Percentiles rank a stretch among this genome's conserved stretches.
Conservation (phyloP, 2,888 invertebrate genomes). For the Capitulum mitella region DNA sequence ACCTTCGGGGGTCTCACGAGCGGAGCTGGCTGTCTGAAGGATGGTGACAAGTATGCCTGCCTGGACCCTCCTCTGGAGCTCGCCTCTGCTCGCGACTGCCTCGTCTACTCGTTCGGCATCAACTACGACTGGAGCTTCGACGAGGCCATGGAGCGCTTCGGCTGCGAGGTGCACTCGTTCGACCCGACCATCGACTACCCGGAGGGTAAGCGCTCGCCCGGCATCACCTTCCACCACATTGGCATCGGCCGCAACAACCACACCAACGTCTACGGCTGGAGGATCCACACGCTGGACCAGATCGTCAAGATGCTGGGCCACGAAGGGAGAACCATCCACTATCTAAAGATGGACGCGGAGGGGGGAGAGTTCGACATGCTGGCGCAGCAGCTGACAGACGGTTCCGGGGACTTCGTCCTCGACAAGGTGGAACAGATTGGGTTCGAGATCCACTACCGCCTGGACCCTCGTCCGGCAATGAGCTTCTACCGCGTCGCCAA, state of each 20-base stretch:
- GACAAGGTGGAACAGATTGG: conserved; percentile 23
- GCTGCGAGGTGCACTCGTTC: conserved; percentile 43
- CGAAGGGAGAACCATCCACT: conserved; percentile 41
- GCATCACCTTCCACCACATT: conserved; percentile 37
- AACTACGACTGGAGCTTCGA: conserved; percentile 37
- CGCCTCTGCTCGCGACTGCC: conserved; percentile 25
- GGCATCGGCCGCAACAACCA: conserved; percentile 28
- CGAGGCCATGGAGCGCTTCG: conserved; percentile 33
- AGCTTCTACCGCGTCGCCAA: background rate
- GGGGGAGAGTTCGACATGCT: conserved; percentile 42
- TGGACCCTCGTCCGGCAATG: background rate
- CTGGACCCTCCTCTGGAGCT: conserved; percentile 22
- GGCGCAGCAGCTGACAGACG: conserved; percentile 26
- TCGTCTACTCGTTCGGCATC: conserved; percentile 32
- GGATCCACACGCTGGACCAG: conserved; percentile 40
- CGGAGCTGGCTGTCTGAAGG: background rate
- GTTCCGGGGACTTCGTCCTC: background rate
- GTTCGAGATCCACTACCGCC: background rate
- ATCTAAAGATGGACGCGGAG: conserved; percentile 44
- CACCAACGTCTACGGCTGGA: conserved; percentile 37
- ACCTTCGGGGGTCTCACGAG: background rate
- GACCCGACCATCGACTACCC: conserved; percentile 38
- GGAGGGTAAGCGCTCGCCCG: conserved; percentile 37
- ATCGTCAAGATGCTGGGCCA: conserved; percentile 41
- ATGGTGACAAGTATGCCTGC: conserved; percentile 29